Evolutionary conservation across 2,113 vertebrate species (phyloP), one percentile per base, ranked within the genome.

Genomic region (Tetraodon nigroviridis): DNA sequence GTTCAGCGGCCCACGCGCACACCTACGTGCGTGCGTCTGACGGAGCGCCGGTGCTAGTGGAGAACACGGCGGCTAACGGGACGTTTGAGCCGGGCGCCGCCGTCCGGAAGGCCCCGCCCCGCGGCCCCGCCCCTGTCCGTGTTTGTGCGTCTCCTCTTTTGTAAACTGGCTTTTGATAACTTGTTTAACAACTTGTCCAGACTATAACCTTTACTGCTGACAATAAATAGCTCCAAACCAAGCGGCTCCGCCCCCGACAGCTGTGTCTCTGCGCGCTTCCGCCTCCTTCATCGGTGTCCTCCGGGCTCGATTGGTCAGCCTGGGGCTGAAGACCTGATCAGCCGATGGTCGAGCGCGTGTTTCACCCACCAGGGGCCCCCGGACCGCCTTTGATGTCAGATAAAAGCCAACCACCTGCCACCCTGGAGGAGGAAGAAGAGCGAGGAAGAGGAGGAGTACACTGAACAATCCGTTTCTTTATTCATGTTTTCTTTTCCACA

Each of bases 401-500:
- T 27, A 24, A 27, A 27, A 4, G 24, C 3, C 24, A 27, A 2
- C 24, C 5, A 27, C 22, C 22, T 27, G 24, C 24, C 5, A 2
- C 4, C 24, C 24, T 27, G 24, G n/a, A 13, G 18, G 18, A 19
- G 3, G 7, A 44, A 17, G 20, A 27, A 51, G 56, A 37, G 61
- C 6, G 6, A 12, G 10, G 41, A 70, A 61, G 44, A 27, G 27
- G 56, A 37, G 7, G 19, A 22, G 22, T 85, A 92, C 89, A 91
- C 90, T 91, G 88, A 91, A 90, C 90, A 89, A 91, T 90, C 87
- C 86, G 85, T 87, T 90, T 89, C 84, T 90, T 88, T 90, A 89
- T 89, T 89, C 81, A 58, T 89, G 85, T 89, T 89, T 90, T 80
- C 69, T 81, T 84, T 46, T 46, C 44, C 73, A 88, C 84, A 81